phyloP scores from a whole-genome alignment of 2,797 vertebrate genomes.

The Pipistrellus pipistrellus region DNA sequence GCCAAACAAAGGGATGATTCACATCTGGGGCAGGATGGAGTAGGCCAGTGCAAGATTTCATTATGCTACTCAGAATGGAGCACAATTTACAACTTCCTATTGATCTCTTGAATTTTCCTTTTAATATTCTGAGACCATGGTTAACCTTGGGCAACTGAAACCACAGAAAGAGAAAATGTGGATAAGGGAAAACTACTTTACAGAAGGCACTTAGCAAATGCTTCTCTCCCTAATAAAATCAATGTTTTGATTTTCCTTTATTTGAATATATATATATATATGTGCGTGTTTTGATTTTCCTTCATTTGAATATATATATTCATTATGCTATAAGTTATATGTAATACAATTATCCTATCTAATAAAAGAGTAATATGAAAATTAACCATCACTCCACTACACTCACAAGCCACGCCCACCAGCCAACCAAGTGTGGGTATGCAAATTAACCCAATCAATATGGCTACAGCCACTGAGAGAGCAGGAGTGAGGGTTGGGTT shows the following conservation, averaged over 20 bases:
- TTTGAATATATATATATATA: background rate
- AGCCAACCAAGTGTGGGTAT: no score
- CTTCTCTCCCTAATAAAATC: background rate
- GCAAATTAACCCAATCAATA: no score
- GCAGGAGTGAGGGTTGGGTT: no score
- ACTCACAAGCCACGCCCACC: no score
- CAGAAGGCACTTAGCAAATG: background rate
- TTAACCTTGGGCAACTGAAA: background rate
- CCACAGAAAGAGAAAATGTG: background rate
- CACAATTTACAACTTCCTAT: background rate
- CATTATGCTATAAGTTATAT: background rate
- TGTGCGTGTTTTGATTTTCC: background rate
- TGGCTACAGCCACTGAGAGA: no score
- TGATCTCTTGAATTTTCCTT: background rate
- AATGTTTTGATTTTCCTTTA: background rate
- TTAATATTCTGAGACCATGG: background rate
- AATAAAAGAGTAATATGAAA: no score
- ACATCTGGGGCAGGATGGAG: background rate
- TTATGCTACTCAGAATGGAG: background rate
- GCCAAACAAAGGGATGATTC: background rate
- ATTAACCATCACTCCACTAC: no score
- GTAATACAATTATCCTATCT: background rate
- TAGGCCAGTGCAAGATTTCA: background rate
- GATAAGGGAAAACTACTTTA: background rate
- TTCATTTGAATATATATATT: conserved; percentile 19